Percentiles rank a stretch among this genome's conserved stretches.
Conservation (phyloP, 2,113 vertebrate species). For the Delphinapterus leucas region DNA sequence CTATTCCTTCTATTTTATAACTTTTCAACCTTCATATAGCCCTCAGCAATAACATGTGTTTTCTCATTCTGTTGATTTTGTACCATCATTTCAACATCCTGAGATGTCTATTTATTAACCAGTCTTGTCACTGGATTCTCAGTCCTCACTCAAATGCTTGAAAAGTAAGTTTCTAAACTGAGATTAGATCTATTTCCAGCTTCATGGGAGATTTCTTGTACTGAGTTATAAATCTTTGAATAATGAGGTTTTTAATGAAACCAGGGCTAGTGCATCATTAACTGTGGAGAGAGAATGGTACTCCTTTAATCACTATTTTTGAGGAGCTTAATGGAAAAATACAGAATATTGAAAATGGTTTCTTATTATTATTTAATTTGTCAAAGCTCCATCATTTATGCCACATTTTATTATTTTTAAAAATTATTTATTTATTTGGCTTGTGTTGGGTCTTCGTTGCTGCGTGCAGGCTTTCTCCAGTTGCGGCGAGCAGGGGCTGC, state of each 20-base stretch:
- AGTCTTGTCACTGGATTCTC: not conserved
- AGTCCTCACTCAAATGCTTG: not conserved
- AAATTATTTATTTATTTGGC: no score
- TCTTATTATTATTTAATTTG: constrained; percentile 82
- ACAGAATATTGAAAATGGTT: constrained; percentile 78
- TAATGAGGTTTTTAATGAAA: constrained; percentile 85
- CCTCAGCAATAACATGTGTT: not conserved
- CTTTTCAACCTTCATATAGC: not conserved
- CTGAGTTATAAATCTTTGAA: constrained; percentile 81
- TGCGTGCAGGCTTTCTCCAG: no score
- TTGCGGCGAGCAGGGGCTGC: no score
- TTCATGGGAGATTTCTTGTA: constrained; percentile 70
- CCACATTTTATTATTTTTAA: not conserved
- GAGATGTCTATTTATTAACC: not conserved
- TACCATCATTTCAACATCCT: not conserved
- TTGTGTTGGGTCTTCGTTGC: no score
- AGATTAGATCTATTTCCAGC: constrained; percentile 58
- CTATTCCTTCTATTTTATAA: not conserved
- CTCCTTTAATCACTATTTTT: constrained; percentile 65
- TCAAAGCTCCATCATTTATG: constrained; percentile 77
- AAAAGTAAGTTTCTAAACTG: constrained; percentile 54
- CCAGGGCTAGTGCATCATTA: constrained; percentile 77
- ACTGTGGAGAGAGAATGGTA: constrained; percentile 75
- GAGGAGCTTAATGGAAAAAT: constrained; percentile 79
- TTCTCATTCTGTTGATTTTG: constrained; percentile 1